Conservation (phyloP, 2,888 invertebrate genomes). For the Idaea aversata region DNA sequence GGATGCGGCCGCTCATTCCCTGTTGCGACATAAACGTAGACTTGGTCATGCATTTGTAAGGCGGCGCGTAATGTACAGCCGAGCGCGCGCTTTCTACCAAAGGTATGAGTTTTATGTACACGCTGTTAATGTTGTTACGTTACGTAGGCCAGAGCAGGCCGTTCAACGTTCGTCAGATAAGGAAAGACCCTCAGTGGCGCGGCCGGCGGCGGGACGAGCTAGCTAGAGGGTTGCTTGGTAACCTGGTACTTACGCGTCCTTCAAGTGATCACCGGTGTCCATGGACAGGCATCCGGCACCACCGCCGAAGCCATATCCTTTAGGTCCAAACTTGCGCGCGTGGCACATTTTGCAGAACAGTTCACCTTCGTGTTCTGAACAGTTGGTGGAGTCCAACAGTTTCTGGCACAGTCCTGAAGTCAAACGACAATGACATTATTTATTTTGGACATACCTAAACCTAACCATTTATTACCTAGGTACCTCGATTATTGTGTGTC, state of each 20-base stretch:
- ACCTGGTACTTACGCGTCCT: slow-evolving; percentile 86
- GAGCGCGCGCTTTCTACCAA: slow-evolving; percentile 73
- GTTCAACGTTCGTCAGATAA: slow-evolving; percentile 71
- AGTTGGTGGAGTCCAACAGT: slow-evolving; percentile 98
- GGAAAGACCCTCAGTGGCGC: slow-evolving; percentile 80
- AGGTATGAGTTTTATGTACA: slow-evolving; percentile 75
- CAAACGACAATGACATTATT: slow-evolving; percentile 10
- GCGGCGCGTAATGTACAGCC: slow-evolving; percentile 78
- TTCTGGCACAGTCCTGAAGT: slow-evolving; percentile 95
- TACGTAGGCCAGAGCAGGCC: slow-evolving; percentile 53
- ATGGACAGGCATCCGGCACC: slow-evolving; percentile 98
- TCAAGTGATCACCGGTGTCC: slow-evolving; percentile 96
- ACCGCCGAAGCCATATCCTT: slow-evolving; percentile 98
- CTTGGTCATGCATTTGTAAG: slow-evolving; percentile 79
- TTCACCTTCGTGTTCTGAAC: slow-evolving; percentile 97
- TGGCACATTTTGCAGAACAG: slow-evolving; percentile 99
- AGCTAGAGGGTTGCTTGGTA: slow-evolving; percentile 45
- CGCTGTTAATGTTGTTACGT: slow-evolving; percentile 79
- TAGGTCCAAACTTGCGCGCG: slow-evolving; percentile 98
- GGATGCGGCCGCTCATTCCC: slow-evolving; percentile 74
- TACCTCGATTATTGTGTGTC: background rate
- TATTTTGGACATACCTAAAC: background rate
- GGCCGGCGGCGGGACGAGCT: slow-evolving; percentile 68
- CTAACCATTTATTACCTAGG: background rate
- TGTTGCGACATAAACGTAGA: slow-evolving; percentile 81